A percentile compares a stretch with the other conserved stretches of the same genome.
phyloP scores from a whole-genome alignment of 1,140 invertebrate genomes.

The Caerostris extrusa region DNA sequence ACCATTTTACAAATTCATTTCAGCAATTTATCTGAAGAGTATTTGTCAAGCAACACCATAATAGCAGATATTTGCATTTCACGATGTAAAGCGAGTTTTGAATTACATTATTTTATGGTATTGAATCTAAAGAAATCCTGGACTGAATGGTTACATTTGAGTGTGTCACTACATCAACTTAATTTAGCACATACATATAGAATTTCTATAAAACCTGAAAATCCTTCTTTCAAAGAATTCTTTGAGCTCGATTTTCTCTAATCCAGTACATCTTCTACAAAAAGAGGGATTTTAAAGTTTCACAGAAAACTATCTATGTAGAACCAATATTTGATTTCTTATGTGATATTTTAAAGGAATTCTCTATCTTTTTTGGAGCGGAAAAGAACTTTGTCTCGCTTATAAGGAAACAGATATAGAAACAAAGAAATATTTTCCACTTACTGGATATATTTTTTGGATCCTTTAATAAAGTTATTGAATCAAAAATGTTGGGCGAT shows the following conservation, averaged over 20 bases:
- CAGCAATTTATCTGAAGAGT: too few relatives aligned
- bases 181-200: not conserved
- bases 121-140: too few relatives aligned
- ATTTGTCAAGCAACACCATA: too few relatives aligned
- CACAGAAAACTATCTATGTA: not conserved
- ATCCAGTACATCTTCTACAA: not conserved
- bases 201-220: not conserved
- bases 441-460: not conserved
- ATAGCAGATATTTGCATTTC: too few relatives aligned
- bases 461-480: not conserved
- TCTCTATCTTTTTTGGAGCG: not conserved
- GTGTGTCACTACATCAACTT: not conserved
- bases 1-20: too few relatives aligned
- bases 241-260: not conserved
- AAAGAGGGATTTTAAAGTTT: conserved; percentile 22
- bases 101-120: too few relatives aligned
- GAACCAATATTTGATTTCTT: not conserved
- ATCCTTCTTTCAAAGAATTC: not conserved
- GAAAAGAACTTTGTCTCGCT: not conserved
- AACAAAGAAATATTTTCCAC: not conserved
- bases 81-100: too few relatives aligned
- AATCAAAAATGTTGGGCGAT: not conserved
- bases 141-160: too few relatives aligned
- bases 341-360: not conserved
- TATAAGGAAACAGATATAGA: not conserved